Evolutionary conservation across 2,797 vertebrate genomes (phyloP), one percentile per base, ranked within the genome.

Genomic region (Phataginus tetradactyla): DNA sequence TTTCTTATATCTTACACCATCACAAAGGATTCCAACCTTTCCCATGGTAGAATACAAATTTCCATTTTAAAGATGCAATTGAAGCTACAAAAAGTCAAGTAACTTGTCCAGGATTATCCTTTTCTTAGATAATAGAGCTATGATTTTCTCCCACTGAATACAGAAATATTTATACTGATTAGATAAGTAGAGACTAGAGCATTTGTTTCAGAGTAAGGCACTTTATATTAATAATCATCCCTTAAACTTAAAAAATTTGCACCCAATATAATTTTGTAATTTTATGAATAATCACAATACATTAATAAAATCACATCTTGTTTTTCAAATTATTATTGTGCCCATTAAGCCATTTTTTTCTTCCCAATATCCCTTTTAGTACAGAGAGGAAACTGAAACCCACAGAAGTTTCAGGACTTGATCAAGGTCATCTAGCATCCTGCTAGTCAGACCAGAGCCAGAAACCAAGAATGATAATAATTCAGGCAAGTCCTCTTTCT

Each of bases 1-100:
- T 49, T 32, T 87, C 34, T 64, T 91, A 85, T n/a, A n/a, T n/a
- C n/a, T n/a, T n/a, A n/a, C n/a, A n/a, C n/a, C 32, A 80, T 90
- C 57, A 92, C 29, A 86, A 96, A 66, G 4, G 57, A 88, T 84
- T 87, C 81, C 32, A 71, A 25, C 0, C 3, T 53, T 94, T 91
- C 72, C 17, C 11, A 53, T 64, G 11, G 17, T 57, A 86, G 61
- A 87, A 59, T 94, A 87, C 79, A 77, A 78, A 77, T 81, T 64
- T n/a, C 15, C n/a, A n/a, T 78, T 84, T 81, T 96, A 95, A 83
- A 86, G 49, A 68, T 88, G 72, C 94, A 90, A 94, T 29, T 34
- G 13, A 64, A 95, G 17, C 32, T 27, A 25, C 0, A 59, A 51
- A 27, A 83, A 29, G 37, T 81, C 88, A 84, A 96, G 42, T 92